Conservation (phyloP, 2,113 vertebrate genomes). For the Alaudala cheleensis region DNA sequence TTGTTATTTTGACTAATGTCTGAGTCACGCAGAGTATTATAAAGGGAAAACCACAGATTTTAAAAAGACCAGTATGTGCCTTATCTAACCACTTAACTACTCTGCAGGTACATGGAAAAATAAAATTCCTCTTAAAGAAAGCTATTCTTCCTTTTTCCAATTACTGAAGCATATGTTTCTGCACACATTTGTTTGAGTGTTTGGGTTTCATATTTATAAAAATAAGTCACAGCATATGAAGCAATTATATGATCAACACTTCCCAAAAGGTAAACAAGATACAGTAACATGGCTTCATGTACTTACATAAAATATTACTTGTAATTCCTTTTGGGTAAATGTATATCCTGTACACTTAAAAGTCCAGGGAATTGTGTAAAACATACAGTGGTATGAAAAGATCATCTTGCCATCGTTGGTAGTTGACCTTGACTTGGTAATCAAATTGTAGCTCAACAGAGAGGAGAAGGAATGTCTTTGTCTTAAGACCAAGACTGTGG, state of each 20-base stretch:
- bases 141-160: neutral
- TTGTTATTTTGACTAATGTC: slow-evolving; percentile 19
- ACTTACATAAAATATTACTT: neutral
- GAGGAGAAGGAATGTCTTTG: neutral
- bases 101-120: neutral
- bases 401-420: neutral
- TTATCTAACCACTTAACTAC: neutral
- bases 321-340: neutral
- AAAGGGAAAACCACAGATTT: neutral
- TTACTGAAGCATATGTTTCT: neutral
- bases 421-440: neutral
- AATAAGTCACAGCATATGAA: neutral
- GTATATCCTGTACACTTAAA: neutral
- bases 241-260: neutral
- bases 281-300: neutral
- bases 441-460: neutral
- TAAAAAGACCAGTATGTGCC: neutral
- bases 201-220: neutral
- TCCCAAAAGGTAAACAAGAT: neutral
- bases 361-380: neutral
- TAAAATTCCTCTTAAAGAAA: neutral
- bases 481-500: neutral
- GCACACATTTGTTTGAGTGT: neutral
- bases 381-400: neutral
- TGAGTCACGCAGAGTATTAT: neutral